phyloP scores from a whole-genome alignment of 2,113 vertebrate species.

The Benitochromis conjunctus region DNA sequence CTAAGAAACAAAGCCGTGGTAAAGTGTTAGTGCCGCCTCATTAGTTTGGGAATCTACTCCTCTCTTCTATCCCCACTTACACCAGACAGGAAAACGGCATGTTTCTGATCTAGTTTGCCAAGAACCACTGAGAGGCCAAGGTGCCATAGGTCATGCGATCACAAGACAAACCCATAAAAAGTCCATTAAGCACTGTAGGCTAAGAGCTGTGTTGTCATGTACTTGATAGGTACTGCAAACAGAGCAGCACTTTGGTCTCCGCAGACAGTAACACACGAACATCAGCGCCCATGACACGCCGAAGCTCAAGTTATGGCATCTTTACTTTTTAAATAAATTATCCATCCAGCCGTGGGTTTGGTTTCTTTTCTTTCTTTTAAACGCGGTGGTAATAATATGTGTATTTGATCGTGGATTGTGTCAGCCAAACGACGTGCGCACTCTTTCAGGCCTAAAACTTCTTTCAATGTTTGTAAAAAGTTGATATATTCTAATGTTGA shows the following conservation, averaged over 20 bases:
- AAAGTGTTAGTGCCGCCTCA: neutral
- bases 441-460: neutral
- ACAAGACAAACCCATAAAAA: conserved; percentile 91
- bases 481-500: neutral
- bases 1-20: neutral
- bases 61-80: neutral
- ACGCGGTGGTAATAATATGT: neutral
- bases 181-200: conserved; percentile 96
- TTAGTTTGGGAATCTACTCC: neutral
- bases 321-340: neutral
- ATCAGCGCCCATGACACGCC: neutral
- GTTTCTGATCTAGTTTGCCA: conserved; percentile 82
- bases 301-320: neutral
- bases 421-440: neutral
- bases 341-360: neutral
- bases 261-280: neutral
- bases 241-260: conserved; percentile 88
- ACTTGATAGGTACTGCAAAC: conserved; percentile 94
- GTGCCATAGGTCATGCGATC: conserved; percentile 87
- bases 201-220: conserved; percentile 93
- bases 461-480: neutral
- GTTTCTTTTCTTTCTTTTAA: neutral
- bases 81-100: conserved; percentile 62
- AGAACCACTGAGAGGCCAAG: conserved; percentile 79
- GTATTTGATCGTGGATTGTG: neutral